A percentile compares a stretch with the other conserved stretches of the same genome.
These are phyloP conservation scores for Palaemon carinicauda DNA, from an alignment of 1,140 invertebrate genomes.

Conservation along the genomic window DNA sequence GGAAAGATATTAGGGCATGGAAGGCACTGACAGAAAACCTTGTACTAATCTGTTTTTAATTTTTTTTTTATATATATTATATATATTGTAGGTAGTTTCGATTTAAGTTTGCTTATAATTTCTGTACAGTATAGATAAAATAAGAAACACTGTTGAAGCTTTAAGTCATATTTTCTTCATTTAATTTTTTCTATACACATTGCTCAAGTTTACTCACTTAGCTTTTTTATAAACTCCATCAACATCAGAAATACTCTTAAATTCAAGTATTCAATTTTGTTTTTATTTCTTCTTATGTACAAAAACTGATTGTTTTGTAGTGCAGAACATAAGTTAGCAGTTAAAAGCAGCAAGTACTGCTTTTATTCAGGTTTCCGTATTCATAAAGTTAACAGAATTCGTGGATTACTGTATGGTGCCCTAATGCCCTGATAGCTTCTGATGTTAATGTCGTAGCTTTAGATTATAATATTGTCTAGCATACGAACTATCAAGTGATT, in stretches of 20 bases:
- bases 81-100: background rate
- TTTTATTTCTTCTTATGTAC: too few species aligned
- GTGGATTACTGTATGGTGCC: background rate
- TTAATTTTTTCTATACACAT: background rate
- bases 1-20: conserved; percentile 36
- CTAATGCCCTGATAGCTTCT: conserved; percentile 39
- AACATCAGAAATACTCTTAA: too few species aligned
- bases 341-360: background rate
- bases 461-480: conserved; percentile 50
- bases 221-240: background rate
- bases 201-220: conserved; percentile 43
- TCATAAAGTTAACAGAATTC: background rate
- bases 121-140: background rate
- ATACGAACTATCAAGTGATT: conserved; percentile 51
- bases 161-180: conserved; percentile 10
- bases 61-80: too few species aligned
- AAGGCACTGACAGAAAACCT: conserved; percentile 6
- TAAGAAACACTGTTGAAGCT: conserved; percentile 35
- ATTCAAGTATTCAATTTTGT: too few species aligned
- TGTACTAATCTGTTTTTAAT: background rate
- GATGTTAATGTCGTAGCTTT: conserved; percentile 52
- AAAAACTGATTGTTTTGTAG: background rate
- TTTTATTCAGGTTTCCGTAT: background rate
- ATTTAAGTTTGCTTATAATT: background rate
- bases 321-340: background rate